Base-by-base conservation (phyloP, 2,113 vertebrate genomes). In the Neomonachus schauinslandi region DNA sequence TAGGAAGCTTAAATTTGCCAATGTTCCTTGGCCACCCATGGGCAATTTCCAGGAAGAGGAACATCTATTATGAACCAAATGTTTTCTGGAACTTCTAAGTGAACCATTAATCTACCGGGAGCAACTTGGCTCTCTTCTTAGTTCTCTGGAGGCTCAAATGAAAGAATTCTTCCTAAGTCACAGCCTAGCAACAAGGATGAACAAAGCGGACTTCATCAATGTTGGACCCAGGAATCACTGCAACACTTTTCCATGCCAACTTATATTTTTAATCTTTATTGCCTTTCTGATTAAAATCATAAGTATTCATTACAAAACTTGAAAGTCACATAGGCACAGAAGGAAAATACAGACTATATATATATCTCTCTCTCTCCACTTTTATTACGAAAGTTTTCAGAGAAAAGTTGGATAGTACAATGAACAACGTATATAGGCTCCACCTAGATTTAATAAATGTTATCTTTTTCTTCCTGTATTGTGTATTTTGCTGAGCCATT, bases 261-360 rank as follows among this genome's bases (percentile, higher is more conserved):
- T 85, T 83, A 5, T 53, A 81, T n/a, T 76, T 96, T 96, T 65
- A 94, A 77, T n/a, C 11, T 94, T 87, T 90, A 93, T 77, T 86
- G 59, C 26, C 57, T 72, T 76, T 74, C 55, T 81, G 26, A 91
- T 24, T 95, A 57, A 57, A 93, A 72, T 71, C 71, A 80, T 53
- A 88, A 59, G n/a, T 84, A 92, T 14, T 95, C 89, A 92, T 42
- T 84, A 95, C 71, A 63, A 84, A 95, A 93, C 61, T 9, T 89
- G 15, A 22, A 84, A 72, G 72, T 90, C 36, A 87, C 76, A 95
- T 31, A 94, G 83, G 76, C 82, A 94, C 46, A 76, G 87, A 91
- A 94, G 65, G 24, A 91, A 94, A 76, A 87, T 39, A 95, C 57
- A 94, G 39, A 67, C 59, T 49, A 28, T 71, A 10, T 81, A 8